Conservation (phyloP, 1,140 invertebrate species). For the Ladona fulva region DNA sequence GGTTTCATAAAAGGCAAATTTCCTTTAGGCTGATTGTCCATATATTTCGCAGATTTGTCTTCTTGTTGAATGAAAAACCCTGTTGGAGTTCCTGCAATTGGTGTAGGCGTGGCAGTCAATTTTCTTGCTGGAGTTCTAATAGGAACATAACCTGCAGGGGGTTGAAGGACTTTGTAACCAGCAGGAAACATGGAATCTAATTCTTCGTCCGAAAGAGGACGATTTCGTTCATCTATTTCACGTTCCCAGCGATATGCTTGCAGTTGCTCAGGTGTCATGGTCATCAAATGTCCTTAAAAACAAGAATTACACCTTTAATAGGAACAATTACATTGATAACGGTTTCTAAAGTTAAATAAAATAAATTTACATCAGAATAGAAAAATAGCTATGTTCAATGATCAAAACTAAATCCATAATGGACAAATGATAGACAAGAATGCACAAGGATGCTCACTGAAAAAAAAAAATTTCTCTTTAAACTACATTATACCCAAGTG, state of each 20-base stretch:
- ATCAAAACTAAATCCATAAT: too few relatives aligned
- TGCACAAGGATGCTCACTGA: too few relatives aligned
- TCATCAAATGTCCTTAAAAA: conserved; percentile 63
- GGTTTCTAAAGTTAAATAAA: too few relatives aligned
- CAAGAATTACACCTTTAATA: conserved; percentile 19
- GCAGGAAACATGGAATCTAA: conserved; percentile 94
- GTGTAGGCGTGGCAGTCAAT: conserved; percentile 94
- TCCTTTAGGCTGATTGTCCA: conserved; percentile 93
- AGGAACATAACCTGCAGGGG: conserved; percentile 91
- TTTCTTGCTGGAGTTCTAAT: conserved; percentile 95
- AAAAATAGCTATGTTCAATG: too few relatives aligned
- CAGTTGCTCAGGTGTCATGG: conserved; percentile 98
- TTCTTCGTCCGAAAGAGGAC: conserved; percentile 94
- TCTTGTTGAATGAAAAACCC: conserved; percentile 91
- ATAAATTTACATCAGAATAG: too few relatives aligned
- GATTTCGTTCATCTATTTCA: conserved; percentile 96
- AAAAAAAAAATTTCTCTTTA: too few relatives aligned
- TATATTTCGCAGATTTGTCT: conserved; percentile 73
- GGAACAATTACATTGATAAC: conserved; percentile 10
- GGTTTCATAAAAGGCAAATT: conserved; percentile 99
- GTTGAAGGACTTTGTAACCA: conserved; percentile 94
- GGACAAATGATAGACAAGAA: too few relatives aligned
- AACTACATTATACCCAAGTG: too few relatives aligned
- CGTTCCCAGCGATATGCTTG: conserved; percentile 98
- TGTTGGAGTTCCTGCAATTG: conserved; percentile 77